Percentiles rank a stretch among this genome's conserved stretches.
Conservation (phyloP, 2,888 invertebrate species). For the Parelbella ahira region DNA sequence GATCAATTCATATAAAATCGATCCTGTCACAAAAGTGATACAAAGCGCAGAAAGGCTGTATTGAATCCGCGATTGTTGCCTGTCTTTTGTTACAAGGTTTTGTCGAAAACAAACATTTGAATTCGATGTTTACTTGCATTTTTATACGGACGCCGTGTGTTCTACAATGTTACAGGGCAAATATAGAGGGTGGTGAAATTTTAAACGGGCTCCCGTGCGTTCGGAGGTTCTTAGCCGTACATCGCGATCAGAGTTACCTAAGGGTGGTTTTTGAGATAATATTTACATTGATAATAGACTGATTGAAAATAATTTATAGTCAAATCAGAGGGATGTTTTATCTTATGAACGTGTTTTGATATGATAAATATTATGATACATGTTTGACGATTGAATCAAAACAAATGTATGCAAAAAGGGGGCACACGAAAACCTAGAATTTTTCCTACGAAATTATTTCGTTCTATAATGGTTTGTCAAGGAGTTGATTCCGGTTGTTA, state of each 20-base stretch:
- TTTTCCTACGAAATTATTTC: too few species aligned
- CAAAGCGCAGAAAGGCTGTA: slow-evolving; percentile 49
- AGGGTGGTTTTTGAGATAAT: slow-evolving; percentile 14
- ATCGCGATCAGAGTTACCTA: not conserved
- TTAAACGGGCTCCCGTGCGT: slow-evolving; percentile 19
- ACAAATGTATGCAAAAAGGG: too few species aligned
- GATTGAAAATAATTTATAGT: not conserved
- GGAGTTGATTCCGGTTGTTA: too few species aligned
- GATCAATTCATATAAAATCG: slow-evolving; percentile 59
- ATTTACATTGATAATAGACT: slow-evolving; percentile 9
- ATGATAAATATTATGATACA: too few species aligned
- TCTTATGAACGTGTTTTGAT: too few species aligned
- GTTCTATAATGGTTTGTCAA: too few species aligned
- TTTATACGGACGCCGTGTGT: slow-evolving; percentile 18
- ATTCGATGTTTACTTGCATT: slow-evolving; percentile 24
- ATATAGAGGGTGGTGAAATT: slow-evolving; percentile 21
- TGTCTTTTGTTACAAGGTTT: slow-evolving; percentile 31
- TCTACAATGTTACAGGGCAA: slow-evolving; percentile 14
- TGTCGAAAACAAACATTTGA: slow-evolving; percentile 34
- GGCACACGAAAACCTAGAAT: too few species aligned
- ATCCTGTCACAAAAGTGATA: slow-evolving; percentile 57
- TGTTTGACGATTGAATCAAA: too few species aligned
- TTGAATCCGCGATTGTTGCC: slow-evolving; percentile 46
- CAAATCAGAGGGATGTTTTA: not conserved
- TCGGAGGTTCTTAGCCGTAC: slow-evolving; percentile 3